A percentile compares a stretch with the other conserved stretches of the same genome.
phyloP scores from a whole-genome alignment of 2,113 vertebrate genomes.

The Speoplatyrhinus poulsoni region DNA sequence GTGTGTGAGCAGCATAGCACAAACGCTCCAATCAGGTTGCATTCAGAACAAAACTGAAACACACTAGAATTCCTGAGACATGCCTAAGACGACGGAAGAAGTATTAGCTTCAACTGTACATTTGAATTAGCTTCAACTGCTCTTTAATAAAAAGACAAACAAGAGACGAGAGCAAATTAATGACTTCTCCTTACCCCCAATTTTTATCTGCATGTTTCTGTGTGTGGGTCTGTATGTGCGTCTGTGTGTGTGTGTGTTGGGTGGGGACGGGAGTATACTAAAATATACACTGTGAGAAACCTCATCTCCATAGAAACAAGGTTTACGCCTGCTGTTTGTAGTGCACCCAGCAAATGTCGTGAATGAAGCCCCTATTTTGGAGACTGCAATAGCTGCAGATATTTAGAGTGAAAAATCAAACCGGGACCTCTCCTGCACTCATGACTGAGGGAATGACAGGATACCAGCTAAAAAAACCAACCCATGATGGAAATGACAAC shows the following conservation, averaged over 20 bases:
- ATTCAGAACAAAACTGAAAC: constrained; percentile 44
- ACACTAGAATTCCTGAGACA: constrained; percentile 25
- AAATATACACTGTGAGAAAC: constrained; percentile 16
- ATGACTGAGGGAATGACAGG: constrained; percentile 21
- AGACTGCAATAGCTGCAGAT: constrained; percentile 51
- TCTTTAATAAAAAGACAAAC: constrained; percentile 27
- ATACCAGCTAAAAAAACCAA: constrained; percentile 20
- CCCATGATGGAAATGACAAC: constrained; percentile 22
- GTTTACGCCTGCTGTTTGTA: constrained; percentile 38
- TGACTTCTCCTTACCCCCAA: constrained; percentile 14
- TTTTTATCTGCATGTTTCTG: constrained; percentile 9
- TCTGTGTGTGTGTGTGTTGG: not conserved
- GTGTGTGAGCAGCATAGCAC: constrained; percentile 32
- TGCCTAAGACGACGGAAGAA: constrained; percentile 25
- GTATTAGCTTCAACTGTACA: constrained; percentile 24
- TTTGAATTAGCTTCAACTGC: constrained; percentile 46
- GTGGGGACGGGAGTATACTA: not conserved
- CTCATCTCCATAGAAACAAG: constrained; percentile 55
- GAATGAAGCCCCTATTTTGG: constrained; percentile 55
- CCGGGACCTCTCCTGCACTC: constrained; percentile 51
- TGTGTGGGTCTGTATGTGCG: not conserved
- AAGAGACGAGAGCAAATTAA: constrained; percentile 38
- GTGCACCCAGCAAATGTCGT: constrained; percentile 55
- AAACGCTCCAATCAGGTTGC: constrained; percentile 47
- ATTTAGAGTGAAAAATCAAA: constrained; percentile 41